Percentiles rank a stretch among this genome's conserved stretches.
These are phyloP conservation scores for Agraylea sexmaculata DNA, from an alignment of 1,140 invertebrate genomes.

Conservation along the genomic window DNA sequence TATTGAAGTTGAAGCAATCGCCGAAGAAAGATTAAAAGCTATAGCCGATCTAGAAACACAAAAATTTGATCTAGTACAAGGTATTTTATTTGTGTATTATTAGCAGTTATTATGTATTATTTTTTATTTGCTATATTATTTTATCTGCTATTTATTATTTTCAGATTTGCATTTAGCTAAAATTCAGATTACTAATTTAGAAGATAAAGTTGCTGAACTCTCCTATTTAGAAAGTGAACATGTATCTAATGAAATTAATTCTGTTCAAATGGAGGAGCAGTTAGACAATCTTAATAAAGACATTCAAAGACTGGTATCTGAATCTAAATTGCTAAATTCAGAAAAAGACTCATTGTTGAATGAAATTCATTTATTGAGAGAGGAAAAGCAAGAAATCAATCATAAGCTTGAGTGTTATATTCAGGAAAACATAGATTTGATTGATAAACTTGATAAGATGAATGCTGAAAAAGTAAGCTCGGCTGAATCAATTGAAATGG, in stretches of 20 bases:
- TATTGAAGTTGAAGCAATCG: constrained; percentile 38
- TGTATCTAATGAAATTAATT: constrained; percentile 55
- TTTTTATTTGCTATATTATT: constrained; percentile 3
- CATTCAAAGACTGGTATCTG: constrained; percentile 40
- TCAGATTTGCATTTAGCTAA: constrained; percentile 44
- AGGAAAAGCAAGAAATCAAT: constrained; percentile 44
- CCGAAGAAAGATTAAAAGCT: constrained; percentile 41
- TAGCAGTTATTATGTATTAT: constrained; percentile 6
- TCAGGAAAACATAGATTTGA: constrained; percentile 53
- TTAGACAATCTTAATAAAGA: constrained; percentile 41
- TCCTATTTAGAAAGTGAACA: constrained; percentile 47
- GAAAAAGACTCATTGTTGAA: constrained; percentile 42
- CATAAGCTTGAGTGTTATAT: constrained; percentile 49
- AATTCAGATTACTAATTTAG: constrained; percentile 44
- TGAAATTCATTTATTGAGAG: constrained; percentile 42
- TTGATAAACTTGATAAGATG: constrained; percentile 53
- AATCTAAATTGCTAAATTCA: constrained; percentile 39
- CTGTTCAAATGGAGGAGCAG: constrained; percentile 57
- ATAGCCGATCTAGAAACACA: constrained; percentile 51
- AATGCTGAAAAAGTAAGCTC: constrained; percentile 53
- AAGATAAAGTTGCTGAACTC: constrained; percentile 45
- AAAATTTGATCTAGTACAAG: constrained; percentile 54
- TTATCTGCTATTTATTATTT: constrained; percentile 23
- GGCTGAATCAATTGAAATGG: constrained; percentile 57
- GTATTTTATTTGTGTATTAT: constrained; percentile 26